Conservation (phyloP, 1,140 invertebrate genomes). For the Brachionus calyciflorus region DNA sequence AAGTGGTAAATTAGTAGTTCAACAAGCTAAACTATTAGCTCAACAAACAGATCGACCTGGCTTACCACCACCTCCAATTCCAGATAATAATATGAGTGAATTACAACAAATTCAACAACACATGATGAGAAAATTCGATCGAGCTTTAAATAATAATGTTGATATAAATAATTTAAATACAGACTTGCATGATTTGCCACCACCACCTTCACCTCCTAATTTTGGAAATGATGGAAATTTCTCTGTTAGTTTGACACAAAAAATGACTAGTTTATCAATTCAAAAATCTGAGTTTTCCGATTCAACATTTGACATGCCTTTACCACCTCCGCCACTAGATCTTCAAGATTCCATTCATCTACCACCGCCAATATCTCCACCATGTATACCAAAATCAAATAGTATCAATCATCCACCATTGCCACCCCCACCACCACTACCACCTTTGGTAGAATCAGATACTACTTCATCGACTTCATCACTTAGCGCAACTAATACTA, state of each 20-base stretch:
- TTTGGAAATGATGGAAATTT: not conserved
- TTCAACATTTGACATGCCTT: not conserved
- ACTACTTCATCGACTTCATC: slow-evolving; percentile 40
- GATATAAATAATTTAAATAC: not conserved
- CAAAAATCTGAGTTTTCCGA: slow-evolving; percentile 7
- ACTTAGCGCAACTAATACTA: not conserved
- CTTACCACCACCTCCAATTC: slow-evolving; percentile 28
- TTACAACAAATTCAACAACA: slow-evolving; percentile 44
- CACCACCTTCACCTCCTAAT: slow-evolving; percentile 35
- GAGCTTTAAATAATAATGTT: not conserved
- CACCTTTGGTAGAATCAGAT: slow-evolving; percentile 25
- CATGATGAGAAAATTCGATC: slow-evolving; percentile 29
- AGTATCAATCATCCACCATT: not conserved
- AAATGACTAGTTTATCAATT: not conserved
- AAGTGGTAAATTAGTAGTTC: slow-evolving; percentile 6
- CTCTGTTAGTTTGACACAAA: not conserved
- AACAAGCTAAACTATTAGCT: slow-evolving; percentile 1
- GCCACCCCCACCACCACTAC: slow-evolving; percentile 39
- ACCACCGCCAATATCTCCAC: not conserved
- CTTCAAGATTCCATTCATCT: not conserved
- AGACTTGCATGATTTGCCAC: slow-evolving; percentile 20
- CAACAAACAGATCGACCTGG: slow-evolving; percentile 6
- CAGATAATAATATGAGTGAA: slow-evolving; percentile 9
- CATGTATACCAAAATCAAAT: not conserved
- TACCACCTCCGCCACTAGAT: slow-evolving; percentile 7